These are phyloP conservation scores for Bombylius major DNA, from an alignment of 2,888 invertebrate species.

Conservation along the genomic window DNA sequence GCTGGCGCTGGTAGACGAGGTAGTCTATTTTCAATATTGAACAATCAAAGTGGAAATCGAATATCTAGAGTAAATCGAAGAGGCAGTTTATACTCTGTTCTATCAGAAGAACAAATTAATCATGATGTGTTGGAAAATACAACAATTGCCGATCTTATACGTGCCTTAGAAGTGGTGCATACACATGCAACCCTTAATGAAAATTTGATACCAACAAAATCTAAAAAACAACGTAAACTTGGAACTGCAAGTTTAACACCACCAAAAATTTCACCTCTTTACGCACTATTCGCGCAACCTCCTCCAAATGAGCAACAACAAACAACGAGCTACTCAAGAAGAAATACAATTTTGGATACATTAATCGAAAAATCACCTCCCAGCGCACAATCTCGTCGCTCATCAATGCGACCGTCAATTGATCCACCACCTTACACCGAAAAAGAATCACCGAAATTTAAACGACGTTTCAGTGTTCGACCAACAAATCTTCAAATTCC, in stretches of 20 bases:
- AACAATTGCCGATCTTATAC: conserved; percentile 66
- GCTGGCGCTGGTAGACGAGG: conserved; percentile 23
- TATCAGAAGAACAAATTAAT: conserved; percentile 25
- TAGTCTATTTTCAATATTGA: conserved; percentile 26
- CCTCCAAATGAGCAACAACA: conserved; percentile 2
- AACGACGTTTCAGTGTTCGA: conserved; percentile 19
- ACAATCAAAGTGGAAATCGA: conserved; percentile 25
- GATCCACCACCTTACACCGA: conserved; percentile 34
- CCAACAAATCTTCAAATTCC: conserved; percentile 33
- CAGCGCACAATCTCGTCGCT: conserved; percentile 16
- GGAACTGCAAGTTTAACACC: conserved; percentile 42
- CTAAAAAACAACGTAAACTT: conserved; percentile 37
- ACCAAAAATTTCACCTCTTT: conserved; percentile 37
- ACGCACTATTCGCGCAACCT: conserved; percentile 35
- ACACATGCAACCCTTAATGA: conserved; percentile 17
- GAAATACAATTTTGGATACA: conserved; percentile 30
- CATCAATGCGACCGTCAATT: conserved; percentile 21
- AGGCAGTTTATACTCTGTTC: conserved; percentile 35
- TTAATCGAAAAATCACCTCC: background rate
- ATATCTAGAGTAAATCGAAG: conserved; percentile 24
- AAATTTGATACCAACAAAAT: background rate
- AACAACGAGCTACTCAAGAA: conserved; percentile 15
- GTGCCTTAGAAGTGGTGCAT: conserved; percentile 61
- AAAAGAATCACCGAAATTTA: conserved; percentile 25
- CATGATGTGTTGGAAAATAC: conserved; percentile 59